Evolutionary conservation across 2,113 vertebrate genomes (phyloP).

Genomic region (Aptenodytes forsteri): DNA sequence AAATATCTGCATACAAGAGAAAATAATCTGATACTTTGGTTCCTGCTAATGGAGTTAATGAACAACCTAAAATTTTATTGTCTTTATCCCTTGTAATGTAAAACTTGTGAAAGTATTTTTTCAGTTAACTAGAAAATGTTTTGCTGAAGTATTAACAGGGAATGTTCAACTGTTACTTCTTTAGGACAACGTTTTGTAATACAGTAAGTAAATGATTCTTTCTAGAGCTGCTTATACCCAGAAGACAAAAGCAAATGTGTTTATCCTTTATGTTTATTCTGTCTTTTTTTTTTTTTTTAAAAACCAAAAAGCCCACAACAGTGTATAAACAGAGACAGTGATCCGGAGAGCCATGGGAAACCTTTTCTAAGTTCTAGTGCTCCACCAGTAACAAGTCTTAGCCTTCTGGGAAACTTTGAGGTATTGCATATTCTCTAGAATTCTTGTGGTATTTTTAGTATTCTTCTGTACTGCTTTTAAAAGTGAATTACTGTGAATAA

Average conservation of each 20-base stretch:
- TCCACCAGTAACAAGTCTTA: conserved; percentile 92
- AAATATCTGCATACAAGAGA: background rate
- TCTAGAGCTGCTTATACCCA: background rate
- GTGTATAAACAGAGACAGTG: conserved; percentile 83
- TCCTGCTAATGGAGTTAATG: background rate
- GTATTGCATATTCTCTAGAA: conserved; percentile 74
- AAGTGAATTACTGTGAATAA: background rate
- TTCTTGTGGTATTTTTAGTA: conserved; percentile 32
- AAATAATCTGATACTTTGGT: background rate
- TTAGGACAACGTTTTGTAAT: background rate
- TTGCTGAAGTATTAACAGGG: background rate
- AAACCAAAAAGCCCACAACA: conserved; percentile 70
- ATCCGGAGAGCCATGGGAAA: conserved; percentile 81
- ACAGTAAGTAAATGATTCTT: background rate
- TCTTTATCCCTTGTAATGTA: background rate
- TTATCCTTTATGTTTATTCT: conserved; percentile 15
- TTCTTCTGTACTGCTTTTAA: background rate
- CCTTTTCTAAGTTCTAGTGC: conserved; percentile 93
- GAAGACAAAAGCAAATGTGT: conserved; percentile 43
- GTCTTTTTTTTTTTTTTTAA: background rate
- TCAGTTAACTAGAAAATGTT: background rate
- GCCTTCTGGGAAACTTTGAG: conserved; percentile 99
- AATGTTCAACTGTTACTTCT: background rate
- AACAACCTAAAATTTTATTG: background rate
- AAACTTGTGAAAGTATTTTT: background rate